A percentile compares a stretch with the other conserved stretches of the same genome.
These are phyloP conservation scores for Ceratosolen fusciceps DNA, from an alignment of 1,140 invertebrate species.

Conservation along the genomic window DNA sequence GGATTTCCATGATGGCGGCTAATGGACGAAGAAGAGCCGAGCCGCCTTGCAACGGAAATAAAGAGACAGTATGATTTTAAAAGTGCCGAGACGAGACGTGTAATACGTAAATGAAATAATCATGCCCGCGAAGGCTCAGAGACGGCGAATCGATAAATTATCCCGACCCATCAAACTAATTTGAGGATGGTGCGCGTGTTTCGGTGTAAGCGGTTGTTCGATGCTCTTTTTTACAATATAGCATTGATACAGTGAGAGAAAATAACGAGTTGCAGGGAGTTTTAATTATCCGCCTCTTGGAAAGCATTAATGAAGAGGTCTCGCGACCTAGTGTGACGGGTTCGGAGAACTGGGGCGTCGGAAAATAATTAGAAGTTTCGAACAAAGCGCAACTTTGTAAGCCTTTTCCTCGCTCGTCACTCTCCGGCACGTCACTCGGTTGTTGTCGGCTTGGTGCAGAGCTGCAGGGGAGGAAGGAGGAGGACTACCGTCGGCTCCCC, in stretches of 20 bases:
- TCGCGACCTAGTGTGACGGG: conserved; percentile 2
- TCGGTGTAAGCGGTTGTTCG: neutral
- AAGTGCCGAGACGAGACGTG: too few species aligned
- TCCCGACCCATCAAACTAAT: too few species aligned
- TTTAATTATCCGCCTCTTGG: conserved; percentile 60
- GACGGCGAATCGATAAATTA: too few species aligned
- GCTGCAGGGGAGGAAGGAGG: neutral
- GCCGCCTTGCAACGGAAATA: too few species aligned
- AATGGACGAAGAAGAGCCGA: too few species aligned
- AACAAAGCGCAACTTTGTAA: conserved; percentile 44
- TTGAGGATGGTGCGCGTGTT: neutral
- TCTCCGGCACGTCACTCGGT: conserved; percentile 25
- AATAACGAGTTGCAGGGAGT: conserved; percentile 49
- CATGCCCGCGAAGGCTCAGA: too few species aligned
- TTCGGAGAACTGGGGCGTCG: conserved; percentile 13
- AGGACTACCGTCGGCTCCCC: neutral
- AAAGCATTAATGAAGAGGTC: conserved; percentile 58
- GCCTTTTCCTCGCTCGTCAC: neutral
- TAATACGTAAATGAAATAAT: too few species aligned
- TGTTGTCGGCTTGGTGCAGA: neutral
- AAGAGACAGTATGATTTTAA: too few species aligned
- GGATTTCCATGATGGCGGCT: too few species aligned
- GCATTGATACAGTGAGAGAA: too few species aligned
- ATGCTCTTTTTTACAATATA: too few species aligned
- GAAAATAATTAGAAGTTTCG: conserved; percentile 63